Evolutionary conservation across 2,113 vertebrate species (phyloP).

Genomic region (Lota lota): DNA sequence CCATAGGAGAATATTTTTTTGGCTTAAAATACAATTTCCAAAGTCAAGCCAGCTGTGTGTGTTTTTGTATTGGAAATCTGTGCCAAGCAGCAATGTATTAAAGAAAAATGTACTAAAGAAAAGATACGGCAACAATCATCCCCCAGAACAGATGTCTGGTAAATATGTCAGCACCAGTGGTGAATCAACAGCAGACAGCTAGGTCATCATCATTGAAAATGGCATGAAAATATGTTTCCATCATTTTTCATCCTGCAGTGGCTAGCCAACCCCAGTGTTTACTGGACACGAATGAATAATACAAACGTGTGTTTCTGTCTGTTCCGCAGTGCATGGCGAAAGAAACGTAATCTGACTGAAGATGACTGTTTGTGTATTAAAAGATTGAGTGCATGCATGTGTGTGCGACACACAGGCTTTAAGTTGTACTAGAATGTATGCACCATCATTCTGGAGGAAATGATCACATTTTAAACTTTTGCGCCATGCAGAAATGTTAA

Average conservation of each 20-base stretch:
- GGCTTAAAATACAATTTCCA: neutral
- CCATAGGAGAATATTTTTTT: too few relatives aligned
- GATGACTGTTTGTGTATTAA: conserved; percentile 28
- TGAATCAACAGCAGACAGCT: neutral
- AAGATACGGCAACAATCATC: neutral
- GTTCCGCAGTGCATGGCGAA: conserved; percentile 22
- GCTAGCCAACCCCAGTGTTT: neutral
- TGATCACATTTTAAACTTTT: too few relatives aligned
- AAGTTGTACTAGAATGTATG: too few relatives aligned
- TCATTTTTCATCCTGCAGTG: too few relatives aligned
- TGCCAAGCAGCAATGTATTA: too few relatives aligned
- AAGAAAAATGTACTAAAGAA: too few relatives aligned
- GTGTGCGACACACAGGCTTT: neutral
- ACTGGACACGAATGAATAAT: neutral
- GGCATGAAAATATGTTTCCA: too few relatives aligned
- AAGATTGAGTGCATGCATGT: conserved; percentile 7
- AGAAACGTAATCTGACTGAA: conserved; percentile 20
- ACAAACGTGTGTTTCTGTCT: conserved; percentile 15
- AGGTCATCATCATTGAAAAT: too few relatives aligned
- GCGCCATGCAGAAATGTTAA: too few relatives aligned
- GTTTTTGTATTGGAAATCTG: neutral
- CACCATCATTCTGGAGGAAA: too few relatives aligned
- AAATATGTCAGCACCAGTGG: conserved; percentile 2
- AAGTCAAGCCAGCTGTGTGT: neutral
- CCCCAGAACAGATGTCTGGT: conserved; percentile 1